A percentile compares a stretch with the other conserved stretches of the same genome.
Evolutionary conservation across 2,797 vertebrate species (phyloP).

Genomic region (Onychomys arenicola): DNA sequence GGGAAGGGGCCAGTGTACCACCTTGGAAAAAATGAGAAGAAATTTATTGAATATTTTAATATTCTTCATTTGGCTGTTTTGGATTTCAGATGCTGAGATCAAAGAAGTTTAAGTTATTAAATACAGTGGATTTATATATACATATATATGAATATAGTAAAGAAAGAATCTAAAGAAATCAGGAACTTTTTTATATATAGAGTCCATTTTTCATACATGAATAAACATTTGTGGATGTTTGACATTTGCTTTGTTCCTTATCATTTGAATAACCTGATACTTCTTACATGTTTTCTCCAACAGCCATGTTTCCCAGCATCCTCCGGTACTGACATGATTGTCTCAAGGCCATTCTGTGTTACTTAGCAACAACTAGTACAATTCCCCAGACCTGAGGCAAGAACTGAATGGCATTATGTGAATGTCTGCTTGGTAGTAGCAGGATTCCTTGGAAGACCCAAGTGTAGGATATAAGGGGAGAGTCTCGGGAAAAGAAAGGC

Average conservation of each 20-base stretch:
- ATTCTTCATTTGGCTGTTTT: conserved; percentile 4
- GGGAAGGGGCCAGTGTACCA: not conserved
- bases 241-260: not conserved
- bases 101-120: conserved; percentile 33
- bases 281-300: not conserved
- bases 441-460: not conserved
- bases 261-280: not conserved
- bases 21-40: not conserved
- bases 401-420: not conserved
- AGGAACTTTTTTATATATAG: not conserved
- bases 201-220: not conserved
- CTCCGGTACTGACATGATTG: not conserved
- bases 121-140: not conserved
- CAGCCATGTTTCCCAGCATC: not conserved
- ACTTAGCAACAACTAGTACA: not conserved
- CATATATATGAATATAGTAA: not conserved
- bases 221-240: not conserved
- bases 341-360: not conserved
- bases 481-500: not conserved
- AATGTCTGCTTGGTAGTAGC: not conserved
- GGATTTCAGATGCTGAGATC: not conserved
- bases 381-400: not conserved
- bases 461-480: not conserved
- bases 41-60: not conserved
- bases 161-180: not conserved